Conservation (phyloP, 2,797 vertebrate genomes). For the Thalassophryne amazonica region DNA sequence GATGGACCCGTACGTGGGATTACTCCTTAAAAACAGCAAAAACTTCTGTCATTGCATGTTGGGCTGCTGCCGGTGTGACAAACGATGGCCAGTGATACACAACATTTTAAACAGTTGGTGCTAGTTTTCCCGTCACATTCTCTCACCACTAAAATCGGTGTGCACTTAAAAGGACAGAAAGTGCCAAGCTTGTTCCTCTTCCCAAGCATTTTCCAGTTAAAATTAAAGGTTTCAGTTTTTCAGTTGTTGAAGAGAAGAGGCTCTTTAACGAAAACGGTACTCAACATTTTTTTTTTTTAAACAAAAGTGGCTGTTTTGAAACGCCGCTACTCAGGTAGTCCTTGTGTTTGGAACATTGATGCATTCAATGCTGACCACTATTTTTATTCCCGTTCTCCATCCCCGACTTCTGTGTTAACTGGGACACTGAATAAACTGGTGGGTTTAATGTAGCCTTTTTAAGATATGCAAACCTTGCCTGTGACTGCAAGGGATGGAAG, state of each 20-base stretch:
- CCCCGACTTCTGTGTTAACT: slow-evolving; percentile 33
- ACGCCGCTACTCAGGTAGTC: slow-evolving; percentile 73
- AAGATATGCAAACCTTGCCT: slow-evolving; percentile 38
- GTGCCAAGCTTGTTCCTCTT: too few species aligned
- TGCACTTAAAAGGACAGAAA: slow-evolving; percentile 64
- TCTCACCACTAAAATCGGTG: slow-evolving; percentile 66
- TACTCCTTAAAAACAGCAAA: slow-evolving; percentile 8
- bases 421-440: slow-evolving; percentile 14
- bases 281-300: too few species aligned
- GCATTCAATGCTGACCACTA: slow-evolving; percentile 69
- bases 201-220: slow-evolving; percentile 30
- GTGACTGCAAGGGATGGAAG: slow-evolving; percentile 52
- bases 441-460: slow-evolving; percentile 1
- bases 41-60: slow-evolving; percentile 18
- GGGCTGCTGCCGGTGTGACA: slow-evolving; percentile 4
- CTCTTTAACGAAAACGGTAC: slow-evolving; percentile 49
- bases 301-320: slow-evolving; percentile 60
- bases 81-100: slow-evolving; percentile 51
- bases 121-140: slow-evolving; percentile 34
- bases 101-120: slow-evolving; percentile 50
- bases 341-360: slow-evolving; percentile 46
- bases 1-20: slow-evolving; percentile 14
- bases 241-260: slow-evolving; percentile 30
- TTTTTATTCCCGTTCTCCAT: slow-evolving; percentile 34
- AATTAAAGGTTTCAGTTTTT: slow-evolving; percentile 20